Base-by-base conservation (phyloP, 2,797 vertebrate species). In the Podarcis lilfordi region DNA sequence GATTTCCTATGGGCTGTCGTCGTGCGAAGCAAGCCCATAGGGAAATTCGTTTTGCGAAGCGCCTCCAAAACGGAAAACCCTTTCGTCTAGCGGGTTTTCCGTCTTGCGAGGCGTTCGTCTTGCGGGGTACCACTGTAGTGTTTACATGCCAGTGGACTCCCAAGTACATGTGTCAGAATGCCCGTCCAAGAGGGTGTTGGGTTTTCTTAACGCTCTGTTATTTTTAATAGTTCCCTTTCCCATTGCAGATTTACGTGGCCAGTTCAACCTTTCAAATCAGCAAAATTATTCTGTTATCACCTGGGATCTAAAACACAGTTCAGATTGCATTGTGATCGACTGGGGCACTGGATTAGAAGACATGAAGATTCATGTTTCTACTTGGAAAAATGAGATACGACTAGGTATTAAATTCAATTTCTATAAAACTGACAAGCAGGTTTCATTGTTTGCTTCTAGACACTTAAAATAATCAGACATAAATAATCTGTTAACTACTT, bases 261-360 rank as follows among this genome's bases (percentile, higher is more conserved):
- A 89, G 88, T 94, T 98, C 91, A 97, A 94, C 0, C 92, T 98
- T n/a, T 96, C 90, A 2, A 94, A 96, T 40, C 93, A 92, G 55
- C 93, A 75, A 83, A 93, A 90, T 1, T 90, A 45, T 0, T 97
- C 97, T 13, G 94, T 93, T 0, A 40, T 98, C 85, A 94, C 92
- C 1, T 98, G 98, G 98, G 94, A 80, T 81, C 92, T 93, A 29
- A 68, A 95, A 55, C 90, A 89, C 79, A 81, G 2, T 2, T 96
- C 94, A 29, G 87, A 93, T 80, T 98, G 97, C 96, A 98, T 95
- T 86, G 96, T 96, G 7, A 96, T 97, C 89, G 98, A 98, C 92
- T 98, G 98, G 98, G 95, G 95, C 85, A 94, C 93, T 40, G 64
- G 84, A 85, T 88, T 93, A 92, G 91, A 82, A 2, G 89, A 95